Conservation (phyloP, 2,113 vertebrate species). For the Rhombomys opimus region DNA sequence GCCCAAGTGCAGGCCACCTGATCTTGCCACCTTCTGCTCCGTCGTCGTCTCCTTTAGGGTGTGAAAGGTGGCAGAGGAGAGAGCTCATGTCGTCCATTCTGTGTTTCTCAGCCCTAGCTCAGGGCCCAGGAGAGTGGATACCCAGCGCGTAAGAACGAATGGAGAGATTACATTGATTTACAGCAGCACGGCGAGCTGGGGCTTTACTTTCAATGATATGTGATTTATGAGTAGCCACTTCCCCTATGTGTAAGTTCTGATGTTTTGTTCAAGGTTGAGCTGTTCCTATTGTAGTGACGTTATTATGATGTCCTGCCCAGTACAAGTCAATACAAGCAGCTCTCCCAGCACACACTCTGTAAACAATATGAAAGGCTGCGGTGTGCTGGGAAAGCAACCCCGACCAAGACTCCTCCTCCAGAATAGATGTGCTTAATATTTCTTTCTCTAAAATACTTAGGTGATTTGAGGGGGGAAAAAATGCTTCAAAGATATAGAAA, state of each 20-base stretch:
- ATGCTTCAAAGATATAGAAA: constrained; percentile 10
- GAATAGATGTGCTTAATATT: constrained; percentile 7
- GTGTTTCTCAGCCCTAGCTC: background rate
- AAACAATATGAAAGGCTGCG: constrained; percentile 1
- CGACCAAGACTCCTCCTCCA: background rate
- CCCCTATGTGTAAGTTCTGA: background rate
- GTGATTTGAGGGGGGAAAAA: constrained; percentile 32
- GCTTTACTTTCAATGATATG: background rate
- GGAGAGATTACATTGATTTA: background rate
- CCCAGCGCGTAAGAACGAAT: background rate
- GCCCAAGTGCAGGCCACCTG: background rate
- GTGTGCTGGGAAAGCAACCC: background rate
- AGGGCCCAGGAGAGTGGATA: background rate
- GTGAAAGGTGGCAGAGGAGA: background rate
- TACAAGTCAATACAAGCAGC: constrained; percentile 1
- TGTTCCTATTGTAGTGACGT: constrained; percentile 7
- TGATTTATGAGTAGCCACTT: background rate
- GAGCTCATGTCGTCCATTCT: background rate
- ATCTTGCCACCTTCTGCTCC: background rate
- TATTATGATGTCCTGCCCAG: background rate
- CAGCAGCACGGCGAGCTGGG: background rate
- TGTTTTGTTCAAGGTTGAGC: constrained; percentile 19
- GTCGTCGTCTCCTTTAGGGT: background rate
- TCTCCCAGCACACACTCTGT: background rate
- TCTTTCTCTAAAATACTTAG: constrained; percentile 43